These are phyloP conservation scores for Eristalis pertinax DNA, from an alignment of 2,888 invertebrate species.

Conservation along the genomic window DNA sequence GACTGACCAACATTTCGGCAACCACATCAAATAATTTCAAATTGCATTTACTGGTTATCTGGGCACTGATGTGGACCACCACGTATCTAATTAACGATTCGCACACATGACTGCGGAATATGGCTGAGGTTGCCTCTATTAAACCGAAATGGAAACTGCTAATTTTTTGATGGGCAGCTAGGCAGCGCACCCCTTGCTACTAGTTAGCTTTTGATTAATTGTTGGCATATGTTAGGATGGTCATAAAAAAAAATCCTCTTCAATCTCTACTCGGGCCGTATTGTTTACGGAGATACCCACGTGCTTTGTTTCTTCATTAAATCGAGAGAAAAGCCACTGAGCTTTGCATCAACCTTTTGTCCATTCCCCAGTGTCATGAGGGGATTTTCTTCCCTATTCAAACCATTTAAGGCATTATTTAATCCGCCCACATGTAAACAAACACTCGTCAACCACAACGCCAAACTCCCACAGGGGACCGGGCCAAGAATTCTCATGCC, in stretches of 20 bases:
- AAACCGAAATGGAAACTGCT: neutral
- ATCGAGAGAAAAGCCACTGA: too few relatives aligned
- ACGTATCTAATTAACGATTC: constrained; percentile 35
- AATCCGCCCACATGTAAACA: too few relatives aligned
- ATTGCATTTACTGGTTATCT: constrained; percentile 28
- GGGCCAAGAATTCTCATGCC: neutral
- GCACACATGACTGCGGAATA: neutral
- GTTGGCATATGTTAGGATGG: neutral
- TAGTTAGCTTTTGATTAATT: constrained; percentile 16
- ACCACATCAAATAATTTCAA: constrained; percentile 10
- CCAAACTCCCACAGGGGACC: too few relatives aligned
- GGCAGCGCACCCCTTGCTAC: neutral
- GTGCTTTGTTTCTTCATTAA: too few relatives aligned
- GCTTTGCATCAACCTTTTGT: too few relatives aligned
- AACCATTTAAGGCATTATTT: too few relatives aligned
- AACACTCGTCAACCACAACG: too few relatives aligned
- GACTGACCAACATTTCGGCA: constrained; percentile 12
- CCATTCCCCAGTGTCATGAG: too few relatives aligned
- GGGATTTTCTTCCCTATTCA: too few relatives aligned
- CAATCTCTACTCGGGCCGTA: too few relatives aligned
- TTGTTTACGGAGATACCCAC: too few relatives aligned
- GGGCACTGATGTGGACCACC: constrained; percentile 5
- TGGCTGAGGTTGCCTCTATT: neutral
- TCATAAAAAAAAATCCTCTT: too few relatives aligned
- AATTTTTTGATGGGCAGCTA: neutral